Conservation (phyloP, 2,113 vertebrate species). For the Anhinga rufa region DNA sequence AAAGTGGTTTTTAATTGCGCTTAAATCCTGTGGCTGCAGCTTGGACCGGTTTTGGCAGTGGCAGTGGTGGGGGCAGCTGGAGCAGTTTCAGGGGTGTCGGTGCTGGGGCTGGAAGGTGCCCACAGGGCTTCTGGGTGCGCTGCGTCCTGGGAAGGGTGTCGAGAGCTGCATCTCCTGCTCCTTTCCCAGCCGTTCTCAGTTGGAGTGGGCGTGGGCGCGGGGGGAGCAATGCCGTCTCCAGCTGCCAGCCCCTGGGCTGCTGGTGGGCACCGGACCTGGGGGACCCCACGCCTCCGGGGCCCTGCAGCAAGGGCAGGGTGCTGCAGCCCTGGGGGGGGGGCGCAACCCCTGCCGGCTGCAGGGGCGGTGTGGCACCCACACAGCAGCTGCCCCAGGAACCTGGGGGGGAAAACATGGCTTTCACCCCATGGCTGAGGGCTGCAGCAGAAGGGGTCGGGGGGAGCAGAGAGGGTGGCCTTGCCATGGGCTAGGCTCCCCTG, state of each 20-base stretch:
- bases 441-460: not conserved
- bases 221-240: not conserved
- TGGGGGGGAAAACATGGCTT: not conserved
- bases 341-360: not conserved
- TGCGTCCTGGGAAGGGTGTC: not conserved
- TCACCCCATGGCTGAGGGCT: not conserved
- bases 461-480: not conserved
- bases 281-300: not conserved
- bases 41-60: not conserved
- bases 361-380: not conserved
- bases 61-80: too few species aligned
- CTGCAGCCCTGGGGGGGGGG: not conserved
- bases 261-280: too few species aligned
- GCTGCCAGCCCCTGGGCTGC: not conserved
- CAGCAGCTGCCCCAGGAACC: not conserved
- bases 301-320: not conserved
- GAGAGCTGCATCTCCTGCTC: not conserved
- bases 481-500: not conserved
- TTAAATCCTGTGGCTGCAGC: not conserved
- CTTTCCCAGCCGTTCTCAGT: not conserved
- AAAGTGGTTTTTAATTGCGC: not conserved
- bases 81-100: not conserved
- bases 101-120: not conserved
- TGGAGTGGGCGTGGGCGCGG: not conserved
- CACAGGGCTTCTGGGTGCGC: not conserved